A percentile compares a stretch with the other conserved stretches of the same genome.
phyloP scores from a whole-genome alignment of 2,113 vertebrate species.

The Clinocottus analis region DNA sequence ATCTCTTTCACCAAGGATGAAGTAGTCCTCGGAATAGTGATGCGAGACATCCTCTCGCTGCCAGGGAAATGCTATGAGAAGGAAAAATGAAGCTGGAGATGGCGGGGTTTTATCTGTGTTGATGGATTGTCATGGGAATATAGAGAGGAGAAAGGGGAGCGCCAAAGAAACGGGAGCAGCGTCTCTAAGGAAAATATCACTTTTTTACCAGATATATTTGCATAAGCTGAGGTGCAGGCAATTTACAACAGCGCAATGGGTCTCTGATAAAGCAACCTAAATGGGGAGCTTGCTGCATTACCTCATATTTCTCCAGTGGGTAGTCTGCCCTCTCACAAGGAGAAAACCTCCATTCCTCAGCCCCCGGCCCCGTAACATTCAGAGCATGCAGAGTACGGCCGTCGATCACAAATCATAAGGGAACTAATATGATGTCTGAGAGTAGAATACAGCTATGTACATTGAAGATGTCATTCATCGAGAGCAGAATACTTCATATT shows the following conservation, averaged over 20 bases:
- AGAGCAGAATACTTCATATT: neutral
- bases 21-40: conserved; percentile 40
- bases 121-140: conserved; percentile 70
- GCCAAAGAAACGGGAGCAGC: conserved; percentile 14
- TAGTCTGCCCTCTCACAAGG: conserved; percentile 35
- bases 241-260: conserved; percentile 61
- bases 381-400: conserved; percentile 28
- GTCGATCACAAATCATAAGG: conserved; percentile 47
- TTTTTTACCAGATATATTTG: conserved; percentile 64
- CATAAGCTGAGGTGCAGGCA: conserved; percentile 67
- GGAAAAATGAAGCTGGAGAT: conserved; percentile 52
- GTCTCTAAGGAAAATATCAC: conserved; percentile 47
- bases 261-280: conserved; percentile 44
- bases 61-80: conserved; percentile 48
- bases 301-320: conserved; percentile 40
- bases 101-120: conserved; percentile 66
- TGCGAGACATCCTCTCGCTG: conserved; percentile 41
- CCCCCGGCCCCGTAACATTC: conserved; percentile 32
- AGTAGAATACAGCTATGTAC: conserved; percentile 4
- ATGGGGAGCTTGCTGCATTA: conserved; percentile 38
- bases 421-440: conserved; percentile 23
- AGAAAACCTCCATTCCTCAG: conserved; percentile 54
- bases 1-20: conserved; percentile 26
- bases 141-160: conserved; percentile 23
- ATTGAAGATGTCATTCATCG: conserved; percentile 5